Conservation (phyloP, 2,113 vertebrate species). For the Gallinago media region DNA sequence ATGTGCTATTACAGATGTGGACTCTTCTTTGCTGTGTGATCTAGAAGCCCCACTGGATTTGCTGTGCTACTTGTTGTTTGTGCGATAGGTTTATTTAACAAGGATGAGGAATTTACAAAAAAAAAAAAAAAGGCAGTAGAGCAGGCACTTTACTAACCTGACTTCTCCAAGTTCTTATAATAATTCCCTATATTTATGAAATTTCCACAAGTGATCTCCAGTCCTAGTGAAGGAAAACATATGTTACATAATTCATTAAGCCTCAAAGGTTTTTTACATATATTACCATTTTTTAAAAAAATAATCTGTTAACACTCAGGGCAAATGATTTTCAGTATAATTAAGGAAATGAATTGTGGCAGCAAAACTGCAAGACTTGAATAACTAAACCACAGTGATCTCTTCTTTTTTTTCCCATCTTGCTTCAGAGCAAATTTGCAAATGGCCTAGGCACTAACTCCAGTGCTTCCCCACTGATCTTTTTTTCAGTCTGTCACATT, state of each 20-base stretch:
- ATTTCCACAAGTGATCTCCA: constrained; percentile 21
- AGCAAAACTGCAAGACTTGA: constrained; percentile 1
- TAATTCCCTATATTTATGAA: constrained; percentile 19
- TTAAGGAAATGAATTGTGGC: constrained; percentile 41
- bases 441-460: neutral
- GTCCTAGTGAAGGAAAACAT: constrained; percentile 18
- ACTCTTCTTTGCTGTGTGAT: neutral
- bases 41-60: neutral
- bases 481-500: neutral
- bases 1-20: neutral
- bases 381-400: neutral
- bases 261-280: constrained; percentile 13
- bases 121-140: neutral
- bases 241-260: constrained; percentile 34
- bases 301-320: neutral
- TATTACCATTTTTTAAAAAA: neutral
- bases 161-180: neutral
- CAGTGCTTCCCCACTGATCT: neutral
- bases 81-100: neutral
- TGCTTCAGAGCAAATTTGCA: neutral
- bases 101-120: neutral
- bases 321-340: constrained; percentile 17
- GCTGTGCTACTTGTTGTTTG: neutral
- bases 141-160: neutral
- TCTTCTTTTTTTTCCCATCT: neutral